Base-by-base conservation (phyloP, 2,797 vertebrate genomes). In the Spheniscus humboldti region DNA sequence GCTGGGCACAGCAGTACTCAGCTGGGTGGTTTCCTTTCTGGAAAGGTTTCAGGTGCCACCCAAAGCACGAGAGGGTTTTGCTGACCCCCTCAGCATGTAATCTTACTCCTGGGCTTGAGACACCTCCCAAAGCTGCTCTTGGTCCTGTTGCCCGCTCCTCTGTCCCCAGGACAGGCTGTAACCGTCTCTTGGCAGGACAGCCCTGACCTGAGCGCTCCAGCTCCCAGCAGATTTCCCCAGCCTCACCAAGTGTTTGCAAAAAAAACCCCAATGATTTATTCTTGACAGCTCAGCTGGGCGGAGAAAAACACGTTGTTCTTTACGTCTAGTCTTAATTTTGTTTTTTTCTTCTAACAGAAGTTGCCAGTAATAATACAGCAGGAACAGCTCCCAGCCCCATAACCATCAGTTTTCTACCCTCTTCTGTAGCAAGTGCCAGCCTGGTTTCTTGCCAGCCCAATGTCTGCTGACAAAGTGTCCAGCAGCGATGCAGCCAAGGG, bases 191-290 rank as follows among this genome's bases (percentile, higher is more conserved):
- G 93, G 85, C 93, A 92, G 93, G 39, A 76, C 90, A 92, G 82
- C 52, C 55, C 75, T 50, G 90, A 94, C 85, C 90, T 48, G 76
- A 77, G 83, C 2, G 0, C 76, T 76, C 88, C 1, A 0, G 78
- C 56, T 89, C 93, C 78, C 81, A 73, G 95, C 95, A 82, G 83
- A 85, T 85, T 77, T 87, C 81, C 60, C 71, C 86, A 63, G 92
- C 43, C 72, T 57, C 0, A 2, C 43, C 1, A 7, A 86, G 83
- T 14, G 30, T 64, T 86, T 81, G 89, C 66, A 84, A 72, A 85
- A 83, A 72, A 83, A 56, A 20, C 53, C 56, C 64, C 63, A 12
- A 16, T 74, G 71, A 93, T 91, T 96, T 92, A 87, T 68, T 89
- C 60, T 66, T 0, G 1, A 82, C 87, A 89, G 84, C 86, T 94